A percentile compares a stretch with the other conserved stretches of the same genome.
These are phyloP conservation scores for Abrostola tripartita DNA, from an alignment of 2,888 invertebrate genomes.

Conservation along the genomic window DNA sequence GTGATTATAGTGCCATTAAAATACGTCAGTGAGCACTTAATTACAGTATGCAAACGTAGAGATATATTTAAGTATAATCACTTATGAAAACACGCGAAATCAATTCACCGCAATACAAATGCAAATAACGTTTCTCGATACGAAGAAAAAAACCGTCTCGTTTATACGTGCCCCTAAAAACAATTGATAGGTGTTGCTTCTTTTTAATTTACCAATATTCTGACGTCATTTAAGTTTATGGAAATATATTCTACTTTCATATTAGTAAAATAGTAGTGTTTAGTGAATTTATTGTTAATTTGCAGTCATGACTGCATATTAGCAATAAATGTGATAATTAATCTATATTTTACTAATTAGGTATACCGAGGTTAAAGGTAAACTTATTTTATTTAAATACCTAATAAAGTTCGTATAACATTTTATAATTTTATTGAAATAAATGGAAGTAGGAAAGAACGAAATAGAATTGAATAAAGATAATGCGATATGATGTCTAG, in stretches of 20 bases:
- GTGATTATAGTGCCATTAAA: constrained; percentile 35
- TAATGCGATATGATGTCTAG: too few species aligned
- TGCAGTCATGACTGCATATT: too few species aligned
- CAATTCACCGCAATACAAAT: constrained; percentile 40
- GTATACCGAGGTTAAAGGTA: too few species aligned
- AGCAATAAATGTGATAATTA: too few species aligned
- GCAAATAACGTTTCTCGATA: constrained; percentile 18
- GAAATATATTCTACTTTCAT: constrained; percentile 1
- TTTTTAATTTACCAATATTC: neutral
- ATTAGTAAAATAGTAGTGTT: neutral
- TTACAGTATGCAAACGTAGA: constrained; percentile 43
- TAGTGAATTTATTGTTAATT: neutral
- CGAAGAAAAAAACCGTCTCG: constrained; percentile 14
- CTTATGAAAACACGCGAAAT: constrained; percentile 31
- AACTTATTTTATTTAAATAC: too few species aligned
- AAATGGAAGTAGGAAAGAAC: too few species aligned
- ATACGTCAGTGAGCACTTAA: constrained; percentile 24
- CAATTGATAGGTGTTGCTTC: neutral
- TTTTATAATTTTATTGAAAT: too few species aligned
- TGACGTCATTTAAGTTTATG: neutral
- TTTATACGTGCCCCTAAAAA: neutral
- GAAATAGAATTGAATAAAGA: too few species aligned
- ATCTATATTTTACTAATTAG: too few species aligned
- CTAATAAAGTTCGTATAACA: too few species aligned
- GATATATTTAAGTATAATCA: constrained; percentile 13